Percentiles rank a stretch among this genome's conserved stretches.
These are phyloP conservation scores for Macrophya annulata DNA, from an alignment of 2,888 invertebrate genomes.

Conservation along the genomic window DNA sequence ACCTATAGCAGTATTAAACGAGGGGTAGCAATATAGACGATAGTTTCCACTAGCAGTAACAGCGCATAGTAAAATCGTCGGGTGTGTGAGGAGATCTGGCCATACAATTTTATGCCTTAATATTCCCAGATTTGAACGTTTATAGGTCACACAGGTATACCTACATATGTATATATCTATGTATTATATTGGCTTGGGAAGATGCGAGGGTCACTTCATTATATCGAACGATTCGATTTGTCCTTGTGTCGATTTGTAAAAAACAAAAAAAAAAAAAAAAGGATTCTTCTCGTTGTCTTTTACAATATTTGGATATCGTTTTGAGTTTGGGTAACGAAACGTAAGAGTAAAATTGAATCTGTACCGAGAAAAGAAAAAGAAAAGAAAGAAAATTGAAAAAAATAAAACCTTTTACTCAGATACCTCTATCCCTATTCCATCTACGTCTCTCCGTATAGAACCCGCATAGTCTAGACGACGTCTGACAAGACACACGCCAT, in stretches of 20 bases:
- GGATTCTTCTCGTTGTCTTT: too few relatives aligned
- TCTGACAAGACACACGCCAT: not conserved
- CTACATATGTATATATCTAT: not conserved
- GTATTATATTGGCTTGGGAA: not conserved
- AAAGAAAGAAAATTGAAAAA: not conserved
- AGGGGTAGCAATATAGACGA: not conserved
- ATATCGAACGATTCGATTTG: not conserved
- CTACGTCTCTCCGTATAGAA: not conserved
- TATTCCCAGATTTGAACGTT: not conserved
- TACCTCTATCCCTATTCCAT: too few relatives aligned
- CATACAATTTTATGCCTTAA: not conserved
- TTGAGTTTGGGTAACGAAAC: not conserved
- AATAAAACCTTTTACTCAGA: not conserved
- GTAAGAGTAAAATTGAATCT: not conserved
- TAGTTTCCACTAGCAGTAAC: not conserved
- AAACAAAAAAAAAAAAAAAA: not conserved
- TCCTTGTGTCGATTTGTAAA: not conserved
- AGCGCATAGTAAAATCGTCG: not conserved
- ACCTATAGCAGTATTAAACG: not conserved
- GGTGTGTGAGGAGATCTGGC: not conserved
- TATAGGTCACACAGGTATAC: not conserved
- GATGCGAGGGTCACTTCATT: not conserved
- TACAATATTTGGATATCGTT: not conserved
- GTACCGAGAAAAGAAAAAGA: not conserved
- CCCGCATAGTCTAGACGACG: conserved; percentile 27